Conservation (phyloP, 2,113 vertebrate genomes). For the Piprites chloris region DNA sequence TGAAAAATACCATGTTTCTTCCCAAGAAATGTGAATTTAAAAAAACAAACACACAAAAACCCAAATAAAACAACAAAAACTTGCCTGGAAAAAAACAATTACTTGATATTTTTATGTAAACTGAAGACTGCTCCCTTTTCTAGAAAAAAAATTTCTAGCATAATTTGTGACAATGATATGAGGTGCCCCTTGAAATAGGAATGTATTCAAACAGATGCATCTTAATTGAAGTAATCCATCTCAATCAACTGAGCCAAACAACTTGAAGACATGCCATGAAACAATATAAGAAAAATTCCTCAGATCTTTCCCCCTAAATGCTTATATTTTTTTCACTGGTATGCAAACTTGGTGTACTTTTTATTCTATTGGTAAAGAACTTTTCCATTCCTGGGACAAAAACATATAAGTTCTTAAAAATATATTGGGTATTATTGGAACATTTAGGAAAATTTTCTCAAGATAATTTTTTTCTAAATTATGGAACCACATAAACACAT, state of each 20-base stretch:
- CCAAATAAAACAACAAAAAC: neutral
- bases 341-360: neutral
- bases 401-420: neutral
- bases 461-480: neutral
- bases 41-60: neutral
- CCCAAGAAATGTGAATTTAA: neutral
- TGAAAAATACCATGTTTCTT: neutral
- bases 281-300: neutral
- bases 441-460: neutral
- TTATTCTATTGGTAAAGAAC: neutral
- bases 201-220: neutral
- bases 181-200: neutral
- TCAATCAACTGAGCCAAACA: neutral
- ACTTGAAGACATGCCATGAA: neutral
- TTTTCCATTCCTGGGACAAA: neutral
- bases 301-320: neutral
- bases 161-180: neutral
- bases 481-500: neutral
- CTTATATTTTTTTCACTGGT: neutral
- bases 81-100: rapidly evolving
- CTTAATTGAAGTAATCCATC: slow-evolving; percentile 23
- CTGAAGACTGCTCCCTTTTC: neutral
- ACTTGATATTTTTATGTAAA: neutral
- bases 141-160: neutral
- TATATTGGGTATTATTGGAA: neutral